These are phyloP conservation scores for Caenorhabditis angaria DNA, from an alignment of 2,888 invertebrate species.

Conservation along the genomic window DNA sequence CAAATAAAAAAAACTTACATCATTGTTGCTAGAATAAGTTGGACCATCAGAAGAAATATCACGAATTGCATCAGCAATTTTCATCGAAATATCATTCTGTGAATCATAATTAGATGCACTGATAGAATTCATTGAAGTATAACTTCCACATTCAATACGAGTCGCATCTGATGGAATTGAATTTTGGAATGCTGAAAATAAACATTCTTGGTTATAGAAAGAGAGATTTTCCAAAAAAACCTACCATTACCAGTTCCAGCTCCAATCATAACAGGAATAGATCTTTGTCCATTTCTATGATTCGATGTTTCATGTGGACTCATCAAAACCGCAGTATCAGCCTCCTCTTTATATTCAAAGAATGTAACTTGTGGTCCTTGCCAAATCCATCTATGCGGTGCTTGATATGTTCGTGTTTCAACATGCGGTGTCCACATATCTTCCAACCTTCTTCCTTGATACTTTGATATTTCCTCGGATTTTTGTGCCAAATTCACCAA, in stretches of 20 bases:
- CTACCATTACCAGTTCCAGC: slow-evolving; percentile 33
- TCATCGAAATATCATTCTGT: slow-evolving; percentile 4
- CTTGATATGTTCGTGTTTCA: slow-evolving; percentile 79
- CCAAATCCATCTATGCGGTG: slow-evolving; percentile 90
- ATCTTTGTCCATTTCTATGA: slow-evolving; percentile 23
- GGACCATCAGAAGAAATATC: slow-evolving; percentile 22
- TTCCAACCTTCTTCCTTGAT: slow-evolving; percentile 8
- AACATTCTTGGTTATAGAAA: not conserved
- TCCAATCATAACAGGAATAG: slow-evolving; percentile 49
- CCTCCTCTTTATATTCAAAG: slow-evolving; percentile 73
- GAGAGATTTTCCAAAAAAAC: not conserved
- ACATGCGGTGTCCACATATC: slow-evolving; percentile 47
- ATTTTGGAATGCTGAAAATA: slow-evolving; percentile 14
- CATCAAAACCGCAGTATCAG: slow-evolving; percentile 38
- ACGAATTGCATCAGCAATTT: slow-evolving; percentile 59
- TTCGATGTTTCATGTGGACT: not conserved
- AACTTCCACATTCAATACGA: slow-evolving; percentile 49
- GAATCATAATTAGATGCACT: not conserved
- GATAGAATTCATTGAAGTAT: slow-evolving; percentile 32
- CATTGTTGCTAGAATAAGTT: not conserved
- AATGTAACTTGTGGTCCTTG: slow-evolving; percentile 99
- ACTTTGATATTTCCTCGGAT: too few species aligned
- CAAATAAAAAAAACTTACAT: slow-evolving; percentile 10
- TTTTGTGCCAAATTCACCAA: slow-evolving; percentile 38
- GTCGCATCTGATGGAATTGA: slow-evolving; percentile 39